A percentile compares a stretch with the other conserved stretches of the same genome.
These are phyloP conservation scores for Lophius americanus DNA, from an alignment of 2,797 vertebrate species.

Conservation along the genomic window DNA sequence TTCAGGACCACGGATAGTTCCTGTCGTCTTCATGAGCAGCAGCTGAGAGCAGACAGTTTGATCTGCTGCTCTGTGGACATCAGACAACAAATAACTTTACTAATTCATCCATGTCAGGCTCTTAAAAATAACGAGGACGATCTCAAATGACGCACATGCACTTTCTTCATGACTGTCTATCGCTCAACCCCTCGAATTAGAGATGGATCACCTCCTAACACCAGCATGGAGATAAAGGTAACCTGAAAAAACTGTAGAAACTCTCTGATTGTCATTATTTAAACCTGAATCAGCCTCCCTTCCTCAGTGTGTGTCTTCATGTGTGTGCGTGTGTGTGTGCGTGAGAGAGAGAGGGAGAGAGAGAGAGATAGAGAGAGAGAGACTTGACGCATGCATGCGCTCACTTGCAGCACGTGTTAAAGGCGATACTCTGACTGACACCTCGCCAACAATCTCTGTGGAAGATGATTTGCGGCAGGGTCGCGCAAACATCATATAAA, in stretches of 20 bases:
- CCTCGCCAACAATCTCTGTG: slow-evolving; percentile 10
- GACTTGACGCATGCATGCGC: slow-evolving; percentile 6
- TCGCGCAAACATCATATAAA: background rate
- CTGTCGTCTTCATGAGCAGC: slow-evolving; percentile 53
- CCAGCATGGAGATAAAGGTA: slow-evolving; percentile 34
- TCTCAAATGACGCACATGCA: slow-evolving; percentile 23
- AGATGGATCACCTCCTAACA: slow-evolving; percentile 57
- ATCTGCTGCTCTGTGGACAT: slow-evolving; percentile 55
- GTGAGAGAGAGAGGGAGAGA: background rate
- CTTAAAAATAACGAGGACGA: slow-evolving; percentile 18
- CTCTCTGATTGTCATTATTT: slow-evolving; percentile 9
- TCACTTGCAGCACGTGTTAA: slow-evolving; percentile 34
- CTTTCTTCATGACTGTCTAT: slow-evolving; percentile 12
- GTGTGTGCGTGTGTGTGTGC: background rate
- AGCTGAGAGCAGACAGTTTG: slow-evolving; percentile 40
- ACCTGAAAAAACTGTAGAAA: slow-evolving; percentile 19
- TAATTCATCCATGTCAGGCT: slow-evolving; percentile 41
- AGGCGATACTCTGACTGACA: slow-evolving; percentile 6
- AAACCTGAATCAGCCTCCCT: background rate
- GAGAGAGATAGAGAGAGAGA: background rate
- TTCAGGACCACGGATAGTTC: slow-evolving; percentile 77
- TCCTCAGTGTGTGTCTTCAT: background rate
- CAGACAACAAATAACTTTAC: slow-evolving; percentile 39
- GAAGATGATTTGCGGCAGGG: slow-evolving; percentile 1
- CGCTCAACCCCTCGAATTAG: slow-evolving; percentile 29